Evolutionary conservation across 2,797 vertebrate species (phyloP).

Genomic region (Lagodon rhomboides): DNA sequence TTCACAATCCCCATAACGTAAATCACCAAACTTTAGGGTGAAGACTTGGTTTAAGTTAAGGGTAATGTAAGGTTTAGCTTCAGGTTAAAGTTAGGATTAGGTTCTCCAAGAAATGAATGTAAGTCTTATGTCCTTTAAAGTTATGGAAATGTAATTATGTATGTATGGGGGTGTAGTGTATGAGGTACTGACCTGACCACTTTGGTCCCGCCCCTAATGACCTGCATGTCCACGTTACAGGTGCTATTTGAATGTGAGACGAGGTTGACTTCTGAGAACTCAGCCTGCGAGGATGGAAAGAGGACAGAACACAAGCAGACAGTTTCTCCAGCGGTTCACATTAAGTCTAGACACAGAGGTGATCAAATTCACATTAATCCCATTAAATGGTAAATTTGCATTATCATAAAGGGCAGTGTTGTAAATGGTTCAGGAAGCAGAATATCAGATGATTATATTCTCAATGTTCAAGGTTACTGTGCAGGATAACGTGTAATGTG

Average conservation of each 20-base stretch:
- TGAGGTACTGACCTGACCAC: conserved; percentile 90
- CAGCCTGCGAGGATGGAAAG: conserved; percentile 85
- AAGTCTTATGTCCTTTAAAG: no score
- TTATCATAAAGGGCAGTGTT: neutral
- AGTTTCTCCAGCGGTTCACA: neutral
- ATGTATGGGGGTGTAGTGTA: neutral
- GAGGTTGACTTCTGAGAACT: conserved; percentile 97
- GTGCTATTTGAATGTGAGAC: conserved; percentile 94
- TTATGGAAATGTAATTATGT: no score
- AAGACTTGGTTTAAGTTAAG: no score
- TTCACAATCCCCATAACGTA: no score
- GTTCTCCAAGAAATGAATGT: no score
- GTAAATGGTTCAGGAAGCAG: neutral
- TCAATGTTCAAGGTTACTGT: neutral
- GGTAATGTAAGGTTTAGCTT: no score
- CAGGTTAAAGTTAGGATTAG: no score
- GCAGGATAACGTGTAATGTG: neutral
- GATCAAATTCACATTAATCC: neutral
- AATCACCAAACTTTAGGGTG: no score
- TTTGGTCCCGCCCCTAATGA: conserved; percentile 92
- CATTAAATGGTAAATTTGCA: neutral
- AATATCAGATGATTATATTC: neutral
- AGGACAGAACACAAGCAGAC: conserved; percentile 12
- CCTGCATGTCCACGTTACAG: conserved; percentile 95
- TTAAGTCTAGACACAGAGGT: neutral